phyloP scores from a whole-genome alignment of 2,113 vertebrate genomes.

The Ceuthmochares aereus region DNA sequence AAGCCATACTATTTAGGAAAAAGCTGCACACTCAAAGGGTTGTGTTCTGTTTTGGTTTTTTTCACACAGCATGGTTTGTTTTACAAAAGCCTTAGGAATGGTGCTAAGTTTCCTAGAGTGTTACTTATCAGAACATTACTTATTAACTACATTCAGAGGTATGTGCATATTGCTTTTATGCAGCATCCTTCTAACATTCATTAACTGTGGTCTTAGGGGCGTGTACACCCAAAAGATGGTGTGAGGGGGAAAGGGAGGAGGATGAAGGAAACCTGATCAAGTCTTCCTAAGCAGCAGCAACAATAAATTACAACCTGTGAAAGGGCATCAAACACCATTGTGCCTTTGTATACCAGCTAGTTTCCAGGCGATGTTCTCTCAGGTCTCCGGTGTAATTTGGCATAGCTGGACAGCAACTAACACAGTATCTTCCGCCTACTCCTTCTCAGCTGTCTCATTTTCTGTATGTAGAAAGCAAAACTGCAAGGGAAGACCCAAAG shows the following conservation, averaged over 20 bases:
- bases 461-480: no score
- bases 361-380: not conserved
- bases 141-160: not conserved
- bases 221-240: not conserved
- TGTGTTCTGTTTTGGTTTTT: not conserved
- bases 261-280: not conserved
- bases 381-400: not conserved
- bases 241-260: not conserved
- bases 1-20: not conserved
- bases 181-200: not conserved
- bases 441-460: no score
- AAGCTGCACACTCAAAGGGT: not conserved
- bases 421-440: no score
- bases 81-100: not conserved
- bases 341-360: not conserved
- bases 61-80: not conserved
- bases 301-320: not conserved
- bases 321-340: not conserved
- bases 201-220: not conserved
- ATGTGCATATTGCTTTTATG: fast-evolving
- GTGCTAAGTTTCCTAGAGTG: not conserved
- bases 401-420: not conserved
- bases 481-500: no score
- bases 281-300: not conserved
- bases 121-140: not conserved